phyloP scores from a whole-genome alignment of 2,797 vertebrate genomes.

The Australoheros facetus region DNA sequence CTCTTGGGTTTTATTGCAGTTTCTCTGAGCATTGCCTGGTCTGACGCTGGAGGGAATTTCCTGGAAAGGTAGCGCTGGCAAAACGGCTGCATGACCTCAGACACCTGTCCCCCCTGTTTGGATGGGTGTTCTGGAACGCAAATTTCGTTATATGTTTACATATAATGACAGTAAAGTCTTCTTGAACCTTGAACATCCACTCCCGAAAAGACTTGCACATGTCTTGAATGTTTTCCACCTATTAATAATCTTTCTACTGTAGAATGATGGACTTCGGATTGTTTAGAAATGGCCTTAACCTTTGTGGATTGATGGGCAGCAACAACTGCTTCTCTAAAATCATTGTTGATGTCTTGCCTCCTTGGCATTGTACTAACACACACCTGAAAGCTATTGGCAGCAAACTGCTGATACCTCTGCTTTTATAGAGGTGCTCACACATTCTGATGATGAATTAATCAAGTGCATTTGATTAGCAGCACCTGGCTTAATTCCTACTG shows the following conservation, averaged over 20 bases:
- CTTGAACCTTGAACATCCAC: neutral
- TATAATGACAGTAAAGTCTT: too few species aligned
- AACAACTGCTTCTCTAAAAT: neutral
- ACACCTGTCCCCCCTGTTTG: too few species aligned
- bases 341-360: neutral
- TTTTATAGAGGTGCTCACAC: neutral
- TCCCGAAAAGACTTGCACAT: fast-evolving
- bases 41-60: neutral
- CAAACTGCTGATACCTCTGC: neutral
- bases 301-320: neutral
- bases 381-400: neutral
- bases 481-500: neutral
- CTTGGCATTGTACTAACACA: neutral
- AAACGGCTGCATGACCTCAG: too few species aligned
- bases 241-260: neutral
- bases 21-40: too few species aligned
- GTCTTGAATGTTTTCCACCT: neutral
- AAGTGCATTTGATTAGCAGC: neutral
- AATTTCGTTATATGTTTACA: too few species aligned
- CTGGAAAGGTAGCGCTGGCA: neutral
- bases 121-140: too few species aligned
- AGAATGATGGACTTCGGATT: too few species aligned
- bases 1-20: neutral
- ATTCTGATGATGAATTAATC: neutral
- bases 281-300: neutral